Evolutionary conservation across 2,113 vertebrate species (phyloP), one percentile per base, ranked within the genome.

Genomic region (Marcusenius ussheri): DNA sequence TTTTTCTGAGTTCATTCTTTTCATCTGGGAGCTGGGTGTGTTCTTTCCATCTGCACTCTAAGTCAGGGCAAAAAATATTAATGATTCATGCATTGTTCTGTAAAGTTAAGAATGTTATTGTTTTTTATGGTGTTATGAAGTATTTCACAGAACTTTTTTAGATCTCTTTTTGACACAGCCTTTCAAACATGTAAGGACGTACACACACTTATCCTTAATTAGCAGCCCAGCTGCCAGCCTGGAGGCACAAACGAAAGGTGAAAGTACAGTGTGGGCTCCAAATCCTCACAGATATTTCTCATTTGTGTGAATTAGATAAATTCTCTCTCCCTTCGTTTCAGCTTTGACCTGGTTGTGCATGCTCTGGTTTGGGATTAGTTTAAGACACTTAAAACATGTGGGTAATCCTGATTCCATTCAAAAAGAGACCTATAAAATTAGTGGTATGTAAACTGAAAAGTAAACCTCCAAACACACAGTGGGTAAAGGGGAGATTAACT

Each of bases 11-110:
- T 19, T 88, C 27, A 58, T 62, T 77, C 51, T 89, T 83, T 83
- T 77, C 70, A 77, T 35, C 35, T 39, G 74, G 27, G 35, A 77
- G 31, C 35, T 19, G 15, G 50, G 74, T 42, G 11, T 35, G 49
- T 17, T 8, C 62, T 91, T 88, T 86, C 88, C 47, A 70, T 77
- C 49, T 45, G 53, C 42, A 7, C 58, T 62, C 46, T 89, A 42
- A 24, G 49, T 50, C 77, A 46, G 89, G 74, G 83, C 53, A 74
- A 66, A 66, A 66, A 50, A 74, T 56, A 80, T 80, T 42, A 80
- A 80, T 80, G 74, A 80, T 39, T 39, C 70, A 39, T 35, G 70
- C 70, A 35, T 17, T 77, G 70, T 17, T 35, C 27, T 77, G 70
- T 77, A 77, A 77, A 39, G 70, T 3, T 77, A 35, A 35, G 35